Conservation (phyloP, 64 coral and sea anemone genomes). For the Cladopsammia gracilis region DNA sequence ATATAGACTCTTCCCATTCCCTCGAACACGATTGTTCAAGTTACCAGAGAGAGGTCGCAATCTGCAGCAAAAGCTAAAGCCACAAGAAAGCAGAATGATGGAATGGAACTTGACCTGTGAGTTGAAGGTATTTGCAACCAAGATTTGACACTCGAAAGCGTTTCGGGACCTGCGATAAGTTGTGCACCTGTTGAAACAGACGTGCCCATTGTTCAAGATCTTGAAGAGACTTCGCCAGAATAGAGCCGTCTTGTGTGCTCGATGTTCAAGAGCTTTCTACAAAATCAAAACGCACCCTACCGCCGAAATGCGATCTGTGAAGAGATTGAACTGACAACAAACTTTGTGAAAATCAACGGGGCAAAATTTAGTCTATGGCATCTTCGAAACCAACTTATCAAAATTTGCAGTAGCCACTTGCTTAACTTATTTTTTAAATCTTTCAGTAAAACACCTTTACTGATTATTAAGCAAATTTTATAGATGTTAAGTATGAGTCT, state of each 20-base stretch:
- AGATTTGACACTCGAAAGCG: neutral
- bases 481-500: no score
- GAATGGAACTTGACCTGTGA: neutral
- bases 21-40: neutral
- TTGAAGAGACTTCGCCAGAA: neutral
- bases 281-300: neutral
- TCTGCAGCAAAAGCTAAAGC: neutral
- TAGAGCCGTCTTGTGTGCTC: no score
- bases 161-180: neutral
- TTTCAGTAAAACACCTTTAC: no score
- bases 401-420: neutral
- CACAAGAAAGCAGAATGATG: no score
- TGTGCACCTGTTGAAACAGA: neutral
- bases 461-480: no score
- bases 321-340: neutral
- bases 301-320: constrained; percentile 23
- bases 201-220: neutral
- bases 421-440: no score
- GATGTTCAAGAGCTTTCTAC: neutral
- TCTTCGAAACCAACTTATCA: neutral
- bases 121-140: neutral
- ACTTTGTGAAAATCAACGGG: constrained; percentile 2
- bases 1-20: no score
- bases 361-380: constrained; percentile 14
- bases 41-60: no score